phyloP scores from a whole-genome alignment of 1,140 invertebrate species.

The Drosophila micromelanica region DNA sequence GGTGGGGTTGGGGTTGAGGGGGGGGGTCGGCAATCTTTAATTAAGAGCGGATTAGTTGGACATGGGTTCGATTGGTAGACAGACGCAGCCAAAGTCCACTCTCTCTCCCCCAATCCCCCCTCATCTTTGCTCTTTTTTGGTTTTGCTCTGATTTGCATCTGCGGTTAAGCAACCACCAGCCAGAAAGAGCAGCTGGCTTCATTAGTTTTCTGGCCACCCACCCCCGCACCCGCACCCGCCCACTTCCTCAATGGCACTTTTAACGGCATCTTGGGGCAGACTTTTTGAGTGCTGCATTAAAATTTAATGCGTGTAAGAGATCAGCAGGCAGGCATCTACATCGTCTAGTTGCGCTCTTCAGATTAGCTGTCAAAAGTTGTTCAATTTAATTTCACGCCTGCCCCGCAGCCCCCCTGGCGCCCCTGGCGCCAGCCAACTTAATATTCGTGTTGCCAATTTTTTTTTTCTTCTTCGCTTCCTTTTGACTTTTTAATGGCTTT shows the following conservation, averaged over 20 bases:
- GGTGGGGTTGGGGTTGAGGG: too few species aligned
- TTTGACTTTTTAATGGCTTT: conserved; percentile 72
- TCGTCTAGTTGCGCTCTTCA: conserved; percentile 50
- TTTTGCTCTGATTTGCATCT: conserved; percentile 80
- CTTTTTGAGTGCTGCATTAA: conserved; percentile 79
- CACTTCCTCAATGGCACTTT: not conserved
- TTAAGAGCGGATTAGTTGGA: conserved; percentile 84
- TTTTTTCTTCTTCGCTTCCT: conserved; percentile 13
- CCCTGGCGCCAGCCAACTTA: conserved; percentile 51
- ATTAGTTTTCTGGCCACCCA: conserved; percentile 73
- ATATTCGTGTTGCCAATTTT: conserved; percentile 78
- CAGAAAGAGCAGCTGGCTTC: conserved; percentile 73
- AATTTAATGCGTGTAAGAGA: conserved; percentile 79
- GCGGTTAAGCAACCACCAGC: conserved; percentile 73
- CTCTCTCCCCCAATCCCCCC: not conserved
- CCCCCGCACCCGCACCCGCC: too few species aligned
- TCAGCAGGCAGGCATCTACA: conserved; percentile 40
- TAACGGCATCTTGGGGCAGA: conserved; percentile 63
- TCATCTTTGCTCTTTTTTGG: conserved; percentile 76
- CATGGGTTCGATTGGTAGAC: conserved; percentile 70
- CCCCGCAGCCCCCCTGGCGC: not conserved
- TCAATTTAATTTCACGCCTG: conserved; percentile 76
- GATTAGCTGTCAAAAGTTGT: conserved; percentile 83
- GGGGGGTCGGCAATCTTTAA: conserved; percentile 75
- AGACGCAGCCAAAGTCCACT: conserved; percentile 30